Conservation (phyloP, 2,113 vertebrate genomes). For the Plecotus auritus region DNA sequence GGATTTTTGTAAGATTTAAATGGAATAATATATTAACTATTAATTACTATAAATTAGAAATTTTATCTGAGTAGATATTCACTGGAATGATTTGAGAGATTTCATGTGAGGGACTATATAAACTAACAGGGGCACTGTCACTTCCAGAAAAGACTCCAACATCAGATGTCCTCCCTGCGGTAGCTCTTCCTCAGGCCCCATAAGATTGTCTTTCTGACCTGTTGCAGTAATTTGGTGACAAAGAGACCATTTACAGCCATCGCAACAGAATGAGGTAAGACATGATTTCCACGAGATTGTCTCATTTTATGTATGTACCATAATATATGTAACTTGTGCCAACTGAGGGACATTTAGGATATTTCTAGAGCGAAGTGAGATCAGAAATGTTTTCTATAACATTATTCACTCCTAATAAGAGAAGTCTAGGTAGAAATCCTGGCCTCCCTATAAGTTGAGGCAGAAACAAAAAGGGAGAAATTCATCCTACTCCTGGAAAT, state of each 20-base stretch:
- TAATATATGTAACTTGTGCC: not conserved
- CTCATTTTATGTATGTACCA: not conserved
- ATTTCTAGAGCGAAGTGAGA: not conserved
- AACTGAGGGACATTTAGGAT: not conserved
- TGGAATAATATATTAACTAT: not conserved
- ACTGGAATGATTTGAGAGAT: not conserved
- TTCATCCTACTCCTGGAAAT: not conserved
- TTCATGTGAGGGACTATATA: not conserved
- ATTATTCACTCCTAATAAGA: not conserved
- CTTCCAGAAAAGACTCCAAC: not conserved
- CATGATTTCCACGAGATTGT: not conserved
- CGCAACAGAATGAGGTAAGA: constrained; percentile 36
- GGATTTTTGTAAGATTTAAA: not conserved
- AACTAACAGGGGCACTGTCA: not conserved
- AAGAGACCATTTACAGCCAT: not conserved
- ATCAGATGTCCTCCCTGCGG: not conserved
- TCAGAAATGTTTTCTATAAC: not conserved
- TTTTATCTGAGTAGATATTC: not conserved
- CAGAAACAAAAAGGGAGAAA: not conserved
- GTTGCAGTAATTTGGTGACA: not conserved
- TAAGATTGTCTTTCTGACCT: not conserved
- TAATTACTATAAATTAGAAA: not conserved
- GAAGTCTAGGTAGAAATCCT: not conserved
- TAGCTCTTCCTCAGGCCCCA: not conserved
- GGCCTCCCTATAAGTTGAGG: not conserved